Base-by-base conservation (phyloP, 1,140 invertebrate species). In the Acromyrmex heyeri region DNA sequence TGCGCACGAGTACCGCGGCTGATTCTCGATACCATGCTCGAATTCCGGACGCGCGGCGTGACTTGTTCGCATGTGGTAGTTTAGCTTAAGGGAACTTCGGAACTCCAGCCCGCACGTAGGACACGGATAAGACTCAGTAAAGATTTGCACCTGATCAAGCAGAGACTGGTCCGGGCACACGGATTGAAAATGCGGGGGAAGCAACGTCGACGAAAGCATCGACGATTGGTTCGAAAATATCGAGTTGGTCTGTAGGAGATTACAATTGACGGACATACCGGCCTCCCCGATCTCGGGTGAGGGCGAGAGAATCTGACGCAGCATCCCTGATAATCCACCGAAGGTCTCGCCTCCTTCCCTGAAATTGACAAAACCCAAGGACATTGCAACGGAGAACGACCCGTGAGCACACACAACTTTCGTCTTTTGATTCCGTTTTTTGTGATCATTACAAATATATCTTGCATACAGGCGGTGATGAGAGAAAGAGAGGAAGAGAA, bases 311-410 rank as follows among this genome's bases (percentile, higher is more conserved):
- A 95, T 95, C 77, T 95, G 95, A 78, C 95, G 94, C 85, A 95
- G 92, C 95, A 95, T 95, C 82, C 95, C 95, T 38, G 95, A 95
- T 62, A 95, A 93, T 85, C 94, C 94, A 73, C 95, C 95, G 81
- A 95, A 95, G 10, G 93, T 94, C 76, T 95, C 95, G 81, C 91
- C 91, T 87, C 70, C 87, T 76, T 95, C 94, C 92, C 95, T 95
- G 95, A 92, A 95, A 95, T 93, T 89, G 92, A 95, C 92, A 95
- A 93, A 94, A 94, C 92, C 94, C 92, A 95, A 94, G 92, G 85
- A 94, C 92, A 94, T 93, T 94, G 93, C 93, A 91, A 85, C 90
- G 85, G 86, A 86, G 86, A 86, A 87, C 38, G 77, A 79, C 67
- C 73, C 77, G 48, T 65, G 65, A 18, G 34, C 62, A 77, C 82